Percentiles rank a stretch among this genome's conserved stretches.
Evolutionary conservation across 2,113 vertebrate genomes (phyloP).

Genomic region (Choloepus hoffmanni): DNA sequence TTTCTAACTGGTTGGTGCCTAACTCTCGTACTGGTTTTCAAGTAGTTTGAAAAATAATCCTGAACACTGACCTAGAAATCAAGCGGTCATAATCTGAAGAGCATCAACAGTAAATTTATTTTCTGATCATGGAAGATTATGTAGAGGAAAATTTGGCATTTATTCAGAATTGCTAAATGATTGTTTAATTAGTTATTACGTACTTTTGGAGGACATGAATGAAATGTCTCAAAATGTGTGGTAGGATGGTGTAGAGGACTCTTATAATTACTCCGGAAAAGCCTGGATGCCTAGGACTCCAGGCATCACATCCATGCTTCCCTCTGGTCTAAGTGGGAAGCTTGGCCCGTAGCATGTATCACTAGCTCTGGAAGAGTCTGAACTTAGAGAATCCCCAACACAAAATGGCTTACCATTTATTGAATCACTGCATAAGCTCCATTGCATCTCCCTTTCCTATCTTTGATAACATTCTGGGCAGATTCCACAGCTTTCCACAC

Average conservation of each 20-base stretch:
- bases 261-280: slow-evolving; percentile 5
- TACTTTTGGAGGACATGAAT: background rate
- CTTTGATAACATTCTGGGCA: background rate
- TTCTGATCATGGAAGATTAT: background rate
- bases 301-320: background rate
- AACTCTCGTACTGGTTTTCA: background rate
- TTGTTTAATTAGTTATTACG: background rate
- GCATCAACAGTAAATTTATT: background rate
- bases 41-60: background rate
- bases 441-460: background rate
- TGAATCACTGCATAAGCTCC: too few species aligned
- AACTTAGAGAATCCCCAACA: background rate
- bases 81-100: background rate
- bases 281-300: background rate
- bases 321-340: background rate
- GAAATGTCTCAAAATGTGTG: background rate
- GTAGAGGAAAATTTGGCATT: background rate
- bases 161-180: background rate
- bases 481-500: background rate
- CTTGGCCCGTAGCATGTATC: background rate
- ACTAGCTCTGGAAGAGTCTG: background rate
- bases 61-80: background rate
- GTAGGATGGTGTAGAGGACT: background rate
- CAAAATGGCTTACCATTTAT: background rate
- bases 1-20: background rate